phyloP scores from a whole-genome alignment of 2,113 vertebrate genomes.

The Dromaius novaehollandiae region DNA sequence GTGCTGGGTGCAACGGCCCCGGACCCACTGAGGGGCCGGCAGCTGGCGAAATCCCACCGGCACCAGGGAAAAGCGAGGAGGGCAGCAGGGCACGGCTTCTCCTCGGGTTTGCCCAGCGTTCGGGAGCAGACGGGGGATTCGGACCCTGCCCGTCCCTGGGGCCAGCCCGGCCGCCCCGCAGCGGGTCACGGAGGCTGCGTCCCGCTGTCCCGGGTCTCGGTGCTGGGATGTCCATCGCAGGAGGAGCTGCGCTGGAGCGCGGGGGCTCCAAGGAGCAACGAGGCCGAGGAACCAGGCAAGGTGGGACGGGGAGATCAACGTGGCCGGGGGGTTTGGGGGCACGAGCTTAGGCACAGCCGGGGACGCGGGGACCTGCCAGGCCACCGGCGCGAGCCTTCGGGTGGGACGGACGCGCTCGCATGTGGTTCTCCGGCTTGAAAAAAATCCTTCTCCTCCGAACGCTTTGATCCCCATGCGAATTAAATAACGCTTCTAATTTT shows the following conservation, averaged over 20 bases:
- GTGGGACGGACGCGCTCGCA: background rate
- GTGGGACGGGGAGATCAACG: background rate
- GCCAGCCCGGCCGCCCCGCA: background rate
- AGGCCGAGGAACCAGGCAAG: background rate
- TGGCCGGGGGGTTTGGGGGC: fast-evolving
- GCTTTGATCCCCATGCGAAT: slow-evolving; percentile 61
- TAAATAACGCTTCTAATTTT: slow-evolving; percentile 46
- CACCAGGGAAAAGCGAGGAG: background rate
- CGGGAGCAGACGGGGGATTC: background rate
- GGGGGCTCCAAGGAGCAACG: background rate
- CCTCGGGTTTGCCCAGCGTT: background rate
- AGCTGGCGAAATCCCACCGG: background rate
- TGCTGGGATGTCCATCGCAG: background rate
- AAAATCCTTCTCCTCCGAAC: background rate
- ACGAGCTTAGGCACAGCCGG: background rate
- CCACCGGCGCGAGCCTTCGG: background rate
- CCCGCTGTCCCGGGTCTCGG: background rate
- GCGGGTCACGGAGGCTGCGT: background rate
- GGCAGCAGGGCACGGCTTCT: background rate
- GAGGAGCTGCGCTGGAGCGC: background rate
- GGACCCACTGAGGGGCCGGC: no score
- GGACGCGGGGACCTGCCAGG: background rate
- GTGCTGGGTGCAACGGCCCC: background rate
- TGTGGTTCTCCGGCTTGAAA: slow-evolving; percentile 43
- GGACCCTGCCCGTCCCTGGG: background rate